Evolutionary conservation across 2,797 vertebrate genomes (phyloP), one percentile per base, ranked within the genome.

Genomic region (Pangasius djambal): DNA sequence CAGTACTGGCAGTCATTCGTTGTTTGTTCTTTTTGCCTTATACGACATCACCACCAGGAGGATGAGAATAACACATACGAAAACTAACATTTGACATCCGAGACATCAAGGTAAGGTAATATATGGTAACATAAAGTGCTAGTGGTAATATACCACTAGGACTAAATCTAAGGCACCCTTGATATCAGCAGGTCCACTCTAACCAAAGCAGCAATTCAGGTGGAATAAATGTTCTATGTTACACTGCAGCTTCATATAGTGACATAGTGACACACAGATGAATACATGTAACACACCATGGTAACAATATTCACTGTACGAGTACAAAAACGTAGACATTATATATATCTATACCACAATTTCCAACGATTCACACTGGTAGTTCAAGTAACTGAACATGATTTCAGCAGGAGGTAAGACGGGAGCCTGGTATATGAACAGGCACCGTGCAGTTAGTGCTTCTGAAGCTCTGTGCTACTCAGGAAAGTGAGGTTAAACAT

Each of bases 161-260:
- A 84, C 91, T 91, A 92, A 92, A 93, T 90, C 86, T 94, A 96
- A 96, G 95, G 95, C 96, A 96, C 94, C 92, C 86, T 93, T 84
- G 92, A 88, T 90, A 90, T 92, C 65, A 81, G 16, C 86, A 37
- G 78, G 13, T 77, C 52, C 88, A 59, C 48, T 61, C 75, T 74
- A 89, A 89, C 50, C 83, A 93, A 89, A 92, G 91, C 25, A 81
- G 61, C 77, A 90, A 69, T 89, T 83, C 72, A 59, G 44, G 55
- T 31, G 22, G 28, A 82, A 78, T 83, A 84, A 5, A 83, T 18
- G 28, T 72, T 13, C 28, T 3, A 55, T 40, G 6, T 52, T 63
- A 9, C 37, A 83, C 37, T 37, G 20, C n/a, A 37, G 86, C 84
- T 88, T 91, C 57, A 75, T 22, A 81, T 74, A 87, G 52, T 61